Evolutionary conservation across 2,888 invertebrate genomes (phyloP), one percentile per base, ranked within the genome.

Genomic region (Ophion costatus): DNA sequence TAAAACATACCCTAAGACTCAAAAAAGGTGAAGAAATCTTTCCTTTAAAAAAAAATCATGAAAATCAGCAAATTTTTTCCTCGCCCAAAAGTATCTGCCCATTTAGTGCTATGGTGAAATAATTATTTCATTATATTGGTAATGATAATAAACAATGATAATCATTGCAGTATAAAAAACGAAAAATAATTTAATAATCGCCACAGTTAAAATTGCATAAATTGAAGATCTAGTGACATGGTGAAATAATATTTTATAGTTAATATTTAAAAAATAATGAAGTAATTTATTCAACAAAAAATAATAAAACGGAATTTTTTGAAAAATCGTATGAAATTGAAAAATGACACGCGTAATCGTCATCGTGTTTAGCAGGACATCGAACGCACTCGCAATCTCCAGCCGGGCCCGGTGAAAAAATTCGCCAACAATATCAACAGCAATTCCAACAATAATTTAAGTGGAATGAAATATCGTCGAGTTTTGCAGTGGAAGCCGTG

Each of bases 371-470:
- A 20, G 57, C 33, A 66, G 73, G 66, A 38, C 14, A 24, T 14
- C 17, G 57, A 42, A 57, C 66, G 80, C 24, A 1, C 14, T 10
- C 38, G 24, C 11, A 9, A 6, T 66, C 11, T 20, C 20, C 64
- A 38, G 38, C n/a, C n/a, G 17, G 24, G 38, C 11, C 20, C 86
- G 63, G 29, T 82, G 79, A 61, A 82, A 45, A 78, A 87, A 67
- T 57, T 87, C 75, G 38, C 73, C 11, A 57, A 45, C 4, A 42
- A 74, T 42, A 14, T 61, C 5, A 74, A 74, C 59, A 63, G 20
- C 29, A 81, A 80, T 61, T 17, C 71, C 56, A 84, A 51, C n/a
- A 71, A n/a, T 51, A 17, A 17, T 33, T 7, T 9, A 64, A 17
- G 17, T n/a, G 17, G 20, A 59, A 71, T 33, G 76, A 45, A 57